phyloP scores from a whole-genome alignment of 1,140 invertebrate species.

The Hyles euphorbiae region DNA sequence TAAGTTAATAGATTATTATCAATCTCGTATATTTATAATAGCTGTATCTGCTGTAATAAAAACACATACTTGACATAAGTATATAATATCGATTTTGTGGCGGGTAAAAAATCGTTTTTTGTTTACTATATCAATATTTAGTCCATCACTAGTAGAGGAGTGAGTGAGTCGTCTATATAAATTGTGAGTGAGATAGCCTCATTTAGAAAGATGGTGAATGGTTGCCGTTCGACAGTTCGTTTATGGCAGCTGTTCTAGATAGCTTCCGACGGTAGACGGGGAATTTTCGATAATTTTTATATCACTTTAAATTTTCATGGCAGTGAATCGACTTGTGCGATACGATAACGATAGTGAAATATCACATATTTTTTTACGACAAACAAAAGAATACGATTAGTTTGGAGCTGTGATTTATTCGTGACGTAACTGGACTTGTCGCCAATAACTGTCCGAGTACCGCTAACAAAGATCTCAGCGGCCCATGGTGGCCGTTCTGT shows the following conservation, averaged over 20 bases:
- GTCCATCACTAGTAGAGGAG: not conserved
- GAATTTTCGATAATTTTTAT: constrained; percentile 18
- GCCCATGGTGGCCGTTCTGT: constrained; percentile 38
- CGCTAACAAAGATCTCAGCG: constrained; percentile 42
- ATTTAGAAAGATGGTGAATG: constrained; percentile 15
- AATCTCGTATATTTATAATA: no score
- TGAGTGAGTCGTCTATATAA: constrained; percentile 3
- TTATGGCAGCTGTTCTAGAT: constrained; percentile 57
- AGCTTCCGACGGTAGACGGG: constrained; percentile 25
- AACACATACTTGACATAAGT: no score
- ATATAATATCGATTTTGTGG: no score
- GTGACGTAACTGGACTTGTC: constrained; percentile 69
- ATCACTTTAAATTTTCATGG: constrained; percentile 14
- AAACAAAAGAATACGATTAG: no score
- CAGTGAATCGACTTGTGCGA: constrained; percentile 12
- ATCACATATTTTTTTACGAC: no score
- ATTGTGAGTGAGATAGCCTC: constrained; percentile 1
- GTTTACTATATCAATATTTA: not conserved
- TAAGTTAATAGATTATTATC: no score
- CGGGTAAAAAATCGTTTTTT: no score
- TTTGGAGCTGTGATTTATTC: constrained; percentile 38
- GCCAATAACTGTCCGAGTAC: constrained; percentile 43
- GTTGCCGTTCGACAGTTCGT: constrained; percentile 33
- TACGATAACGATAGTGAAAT: constrained; percentile 2
- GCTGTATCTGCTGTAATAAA: no score